Base-by-base conservation (phyloP, 2,888 invertebrate species). In the Hirtodrosophila alboralis region DNA sequence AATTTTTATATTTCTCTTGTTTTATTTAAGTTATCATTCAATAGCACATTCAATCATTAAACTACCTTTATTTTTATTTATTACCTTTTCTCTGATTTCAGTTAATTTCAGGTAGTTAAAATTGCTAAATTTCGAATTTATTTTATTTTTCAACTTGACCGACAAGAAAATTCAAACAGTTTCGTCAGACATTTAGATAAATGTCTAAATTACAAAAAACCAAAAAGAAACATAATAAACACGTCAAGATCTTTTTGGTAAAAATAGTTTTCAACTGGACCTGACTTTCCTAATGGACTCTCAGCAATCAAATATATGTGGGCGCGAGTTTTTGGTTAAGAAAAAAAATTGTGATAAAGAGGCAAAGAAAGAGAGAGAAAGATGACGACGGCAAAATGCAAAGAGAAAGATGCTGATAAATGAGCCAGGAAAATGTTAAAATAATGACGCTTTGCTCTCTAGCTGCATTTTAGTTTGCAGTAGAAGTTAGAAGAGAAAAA, bases 371-470 rank as follows among this genome's bases (percentile, higher is more conserved):
- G 6, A 12, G 33, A 31, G n/a, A 16, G 18, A 12, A 41, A 33
- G 45, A 41, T 33, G 33, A 37, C 31, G 54, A 72, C 63, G 58
- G 63, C 57, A 54, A 67, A 69, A 44, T 66, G 62, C 58, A 78
- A 51, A 68, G 74, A 54, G 44, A 54, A 45, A 79, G 75, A 83
- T 75, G 54, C 83, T 84, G 80, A 80, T 84, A 80, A 84, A 80
- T 80, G 85, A 80, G 76, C 59, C 52, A 56, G 68, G 85, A 79
- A 84, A 84, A 80, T 83, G 80, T 71, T 71, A 65, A 84, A 80
- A 84, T 80, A 80, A 80, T 84, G 80, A 80, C 71, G 61, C 49
- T 21, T 49, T 38, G 34, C 31, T 45, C 31, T 45, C 21, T 28
- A 36, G 30, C 60, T 54, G 52, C 58, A 58, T 56, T 73, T 77